These are phyloP conservation scores for Anodontia alba DNA, from an alignment of 2,888 invertebrate species.

Conservation along the genomic window DNA sequence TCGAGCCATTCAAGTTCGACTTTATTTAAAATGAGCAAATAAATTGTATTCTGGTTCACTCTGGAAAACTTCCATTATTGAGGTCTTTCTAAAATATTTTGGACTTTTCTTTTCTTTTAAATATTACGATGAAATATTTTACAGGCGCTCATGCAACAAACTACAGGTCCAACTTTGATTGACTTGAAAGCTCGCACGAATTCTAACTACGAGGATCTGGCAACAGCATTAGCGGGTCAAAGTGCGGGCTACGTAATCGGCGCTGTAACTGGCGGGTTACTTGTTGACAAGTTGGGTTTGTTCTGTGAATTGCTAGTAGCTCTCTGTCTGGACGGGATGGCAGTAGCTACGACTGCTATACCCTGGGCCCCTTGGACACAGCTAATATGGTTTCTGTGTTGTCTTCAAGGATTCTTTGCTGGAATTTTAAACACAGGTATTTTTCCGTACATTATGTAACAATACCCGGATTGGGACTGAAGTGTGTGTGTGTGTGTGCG, in stretches of 20 bases:
- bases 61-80: neutral
- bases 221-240: constrained; percentile 63
- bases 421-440: constrained; percentile 57
- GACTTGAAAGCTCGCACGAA: constrained; percentile 64
- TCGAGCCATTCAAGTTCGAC: no score
- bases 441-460: neutral
- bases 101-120: neutral
- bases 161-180: constrained; percentile 68
- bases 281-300: constrained; percentile 60
- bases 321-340: constrained; percentile 53
- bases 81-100: neutral
- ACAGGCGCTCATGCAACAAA: constrained; percentile 67
- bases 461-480: neutral
- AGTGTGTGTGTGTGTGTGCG: no score
- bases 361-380: constrained; percentile 55
- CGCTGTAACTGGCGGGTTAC: constrained; percentile 43
- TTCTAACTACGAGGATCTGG: constrained; percentile 66
- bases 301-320: constrained; percentile 66
- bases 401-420: constrained; percentile 37
- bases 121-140: neutral
- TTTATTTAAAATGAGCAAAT: no score
- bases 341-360: constrained; percentile 50
- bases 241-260: constrained; percentile 65
- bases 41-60: no score
- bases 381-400: constrained; percentile 57